Percentiles rank a stretch among this genome's conserved stretches.
phyloP scores from a whole-genome alignment of 2,888 invertebrate species.

The Melinaea menophilus region DNA sequence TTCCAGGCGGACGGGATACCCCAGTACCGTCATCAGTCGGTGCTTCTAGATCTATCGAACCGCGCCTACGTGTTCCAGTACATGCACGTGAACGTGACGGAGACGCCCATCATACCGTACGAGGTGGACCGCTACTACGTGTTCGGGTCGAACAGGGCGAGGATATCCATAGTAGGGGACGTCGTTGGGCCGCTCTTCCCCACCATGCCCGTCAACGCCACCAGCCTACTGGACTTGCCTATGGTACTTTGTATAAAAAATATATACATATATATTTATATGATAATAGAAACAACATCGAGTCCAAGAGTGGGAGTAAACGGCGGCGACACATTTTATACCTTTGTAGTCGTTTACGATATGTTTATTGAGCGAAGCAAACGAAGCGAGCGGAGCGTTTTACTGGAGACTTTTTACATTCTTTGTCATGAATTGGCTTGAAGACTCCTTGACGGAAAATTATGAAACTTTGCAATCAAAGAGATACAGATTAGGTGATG shows the following conservation, averaged over 20 bases:
- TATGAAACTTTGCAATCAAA: too few species aligned
- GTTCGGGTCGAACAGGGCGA: constrained; percentile 92
- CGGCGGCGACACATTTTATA: too few species aligned
- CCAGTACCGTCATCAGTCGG: constrained; percentile 94
- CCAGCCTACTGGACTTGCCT: constrained; percentile 86
- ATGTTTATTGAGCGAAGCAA: too few species aligned
- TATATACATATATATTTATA: not conserved
- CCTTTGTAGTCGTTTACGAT: too few species aligned
- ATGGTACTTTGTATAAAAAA: constrained; percentile 75
- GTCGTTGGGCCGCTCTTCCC: constrained; percentile 96
- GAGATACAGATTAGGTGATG: too few species aligned
- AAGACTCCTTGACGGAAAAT: too few species aligned
- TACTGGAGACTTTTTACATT: too few species aligned
- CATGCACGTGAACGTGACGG: constrained; percentile 96
- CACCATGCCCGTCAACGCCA: constrained; percentile 93
- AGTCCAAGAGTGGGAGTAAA: too few species aligned
- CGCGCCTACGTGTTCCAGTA: constrained; percentile 95
- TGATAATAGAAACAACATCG: too few species aligned
- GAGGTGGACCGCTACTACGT: constrained; percentile 92
- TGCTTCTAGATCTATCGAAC: constrained; percentile 94
- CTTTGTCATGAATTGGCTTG: too few species aligned
- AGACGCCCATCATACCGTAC: constrained; percentile 94
- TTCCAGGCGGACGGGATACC: constrained; percentile 90
- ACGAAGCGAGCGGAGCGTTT: too few species aligned
- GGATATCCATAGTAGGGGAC: constrained; percentile 91